Evolutionary conservation across 2,113 vertebrate species (phyloP), one percentile per base, ranked within the genome.

Genomic region (Theristicus caerulescens): DNA sequence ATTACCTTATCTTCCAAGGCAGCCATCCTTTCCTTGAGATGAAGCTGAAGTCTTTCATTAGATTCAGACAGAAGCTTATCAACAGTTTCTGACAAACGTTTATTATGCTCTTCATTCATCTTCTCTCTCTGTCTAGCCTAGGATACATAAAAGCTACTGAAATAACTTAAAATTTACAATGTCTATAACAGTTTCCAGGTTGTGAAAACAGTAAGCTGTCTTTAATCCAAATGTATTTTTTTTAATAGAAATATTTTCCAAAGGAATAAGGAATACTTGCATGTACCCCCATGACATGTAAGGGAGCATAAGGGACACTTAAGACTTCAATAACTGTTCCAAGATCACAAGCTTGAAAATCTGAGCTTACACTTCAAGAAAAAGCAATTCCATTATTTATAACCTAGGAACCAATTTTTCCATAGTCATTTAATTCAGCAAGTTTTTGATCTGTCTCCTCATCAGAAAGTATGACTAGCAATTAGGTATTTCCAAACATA

Each of bases 21-120:
- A 21, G 99, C 99, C 99, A 99, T 99, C 54, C 99, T 98, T 98
- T 99, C 99, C 91, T 99, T 99, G 13, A 99, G 99, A 86, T 99
- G 99, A 55, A 99, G 99, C 95, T 99, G 99, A 17, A 99, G 98
- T 90, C 99, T 98, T 97, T 99, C 99, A 19, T 99, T 99, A 59
- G 99, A 99, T 93, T 99, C 99, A 0, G 99, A 99, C 8, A 99
- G 98, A 22, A 99, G 99, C 90, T 99, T 99, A 97, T 99, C 99
- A 49, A 99, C 99, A 0, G 99, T 99, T 90, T 99, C 99, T 5
- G 99, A 99, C 72, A 99, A 98, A 29, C 99, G 99, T 81, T 99
- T 99, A 86, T 99, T 99, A 92, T 99, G 99, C 55, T 99, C 99
- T 91, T 99, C 99, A 16, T 99, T 99, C 99, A 99, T 99, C 97